These are phyloP conservation scores for Etia nguti DNA, from an alignment of 2,113 vertebrate genomes.

Conservation along the genomic window DNA sequence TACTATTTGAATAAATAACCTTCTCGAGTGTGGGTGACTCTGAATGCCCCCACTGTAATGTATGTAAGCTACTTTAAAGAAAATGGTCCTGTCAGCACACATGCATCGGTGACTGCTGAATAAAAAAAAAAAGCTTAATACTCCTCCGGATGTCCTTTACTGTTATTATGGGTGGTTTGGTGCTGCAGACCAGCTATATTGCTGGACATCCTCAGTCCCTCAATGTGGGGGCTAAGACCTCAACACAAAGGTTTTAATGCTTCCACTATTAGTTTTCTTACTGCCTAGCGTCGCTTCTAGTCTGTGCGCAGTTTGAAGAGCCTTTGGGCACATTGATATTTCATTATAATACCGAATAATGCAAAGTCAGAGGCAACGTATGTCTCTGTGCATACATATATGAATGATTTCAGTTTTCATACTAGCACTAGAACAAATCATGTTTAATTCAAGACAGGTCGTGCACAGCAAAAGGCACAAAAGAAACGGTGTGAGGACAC, in stretches of 20 bases:
- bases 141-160: slow-evolving; percentile 23
- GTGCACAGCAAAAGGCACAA: neutral
- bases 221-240: neutral
- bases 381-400: neutral
- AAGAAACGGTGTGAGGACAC: neutral
- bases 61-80: slow-evolving; percentile 13
- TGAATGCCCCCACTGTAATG: neutral
- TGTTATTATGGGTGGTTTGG: neutral
- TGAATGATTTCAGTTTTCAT: neutral
- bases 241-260: neutral
- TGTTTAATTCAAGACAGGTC: neutral
- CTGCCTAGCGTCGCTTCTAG: neutral
- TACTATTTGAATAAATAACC: slow-evolving; percentile 34
- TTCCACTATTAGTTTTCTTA: neutral
- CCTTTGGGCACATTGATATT: neutral
- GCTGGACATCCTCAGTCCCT: neutral
- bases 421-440: neutral
- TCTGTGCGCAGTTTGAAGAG: neutral
- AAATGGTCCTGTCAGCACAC: slow-evolving; percentile 38
- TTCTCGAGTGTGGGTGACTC: neutral
- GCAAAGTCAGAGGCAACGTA: neutral
- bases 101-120: slow-evolving; percentile 13
- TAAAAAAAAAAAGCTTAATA: slow-evolving; percentile 4
- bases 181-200: neutral
- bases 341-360: neutral